These are phyloP conservation scores for Mystacides longicornis DNA, from an alignment of 2,888 invertebrate species.

Conservation along the genomic window DNA sequence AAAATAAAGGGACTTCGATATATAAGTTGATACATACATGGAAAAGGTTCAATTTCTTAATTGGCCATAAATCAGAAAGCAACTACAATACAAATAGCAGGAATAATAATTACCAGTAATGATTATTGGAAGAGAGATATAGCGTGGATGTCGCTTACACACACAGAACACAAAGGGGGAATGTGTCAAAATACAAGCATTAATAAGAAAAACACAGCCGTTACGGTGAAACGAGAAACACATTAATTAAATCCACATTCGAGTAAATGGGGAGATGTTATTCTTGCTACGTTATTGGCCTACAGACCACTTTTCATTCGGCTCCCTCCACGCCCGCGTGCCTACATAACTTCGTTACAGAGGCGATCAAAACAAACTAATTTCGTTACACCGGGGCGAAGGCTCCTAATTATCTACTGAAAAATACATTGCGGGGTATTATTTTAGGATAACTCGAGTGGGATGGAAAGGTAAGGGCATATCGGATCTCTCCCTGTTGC, in stretches of 20 bases:
- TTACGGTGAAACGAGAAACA: slow-evolving; percentile 1
- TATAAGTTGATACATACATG: no score
- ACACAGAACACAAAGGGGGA: background rate
- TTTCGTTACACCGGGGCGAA: no score
- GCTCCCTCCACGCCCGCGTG: background rate
- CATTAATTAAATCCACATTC: slow-evolving; percentile 2
- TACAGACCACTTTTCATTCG: background rate
- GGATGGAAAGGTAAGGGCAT: no score
- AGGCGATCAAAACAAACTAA: background rate
- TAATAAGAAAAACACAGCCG: slow-evolving; percentile 2
- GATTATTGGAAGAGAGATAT: background rate
- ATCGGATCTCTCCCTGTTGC: no score
- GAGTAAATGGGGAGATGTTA: background rate
- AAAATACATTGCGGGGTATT: no score
- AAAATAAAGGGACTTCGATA: no score
- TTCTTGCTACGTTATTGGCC: background rate
- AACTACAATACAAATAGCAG: background rate
- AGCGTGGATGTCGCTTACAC: background rate
- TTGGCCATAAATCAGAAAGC: background rate
- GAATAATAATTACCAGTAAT: background rate
- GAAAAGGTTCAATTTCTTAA: background rate
- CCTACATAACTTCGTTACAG: background rate
- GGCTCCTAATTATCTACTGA: no score
- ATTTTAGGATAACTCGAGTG: no score
- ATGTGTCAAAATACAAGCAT: background rate